Conservation (phyloP, 2,888 invertebrate genomes). For the Nomada flava region DNA sequence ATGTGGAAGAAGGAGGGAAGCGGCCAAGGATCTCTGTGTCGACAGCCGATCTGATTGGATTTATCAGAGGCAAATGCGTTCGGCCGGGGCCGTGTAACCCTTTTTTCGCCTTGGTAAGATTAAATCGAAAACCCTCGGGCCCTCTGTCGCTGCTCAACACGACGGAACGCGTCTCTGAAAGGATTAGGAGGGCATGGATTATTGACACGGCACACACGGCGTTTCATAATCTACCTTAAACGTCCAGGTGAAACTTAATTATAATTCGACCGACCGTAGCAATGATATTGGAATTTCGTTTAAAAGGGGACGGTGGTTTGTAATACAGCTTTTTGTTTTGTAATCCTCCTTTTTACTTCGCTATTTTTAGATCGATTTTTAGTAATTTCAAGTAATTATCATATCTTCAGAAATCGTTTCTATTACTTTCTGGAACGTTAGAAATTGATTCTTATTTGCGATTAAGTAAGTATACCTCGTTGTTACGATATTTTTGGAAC, state of each 20-base stretch:
- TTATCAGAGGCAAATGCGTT: slow-evolving; percentile 74
- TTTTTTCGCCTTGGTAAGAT: slow-evolving; percentile 59
- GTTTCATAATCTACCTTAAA: slow-evolving; percentile 52
- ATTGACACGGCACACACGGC: slow-evolving; percentile 31
- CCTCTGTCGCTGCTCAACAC: slow-evolving; percentile 22
- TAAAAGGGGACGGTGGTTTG: not conserved
- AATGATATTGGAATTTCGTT: slow-evolving; percentile 1
- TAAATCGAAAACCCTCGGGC: slow-evolving; percentile 62
- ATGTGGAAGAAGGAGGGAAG: slow-evolving; percentile 20
- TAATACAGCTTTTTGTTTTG: not conserved
- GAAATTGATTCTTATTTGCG: no score
- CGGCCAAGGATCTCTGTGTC: slow-evolving; percentile 68
- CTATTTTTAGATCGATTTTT: not conserved
- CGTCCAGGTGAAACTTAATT: slow-evolving; percentile 52
- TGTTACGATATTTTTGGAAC: no score
- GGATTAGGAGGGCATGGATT: slow-evolving; percentile 50
- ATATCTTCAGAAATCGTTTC: not conserved
- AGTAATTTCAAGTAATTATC: not conserved
- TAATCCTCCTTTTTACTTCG: no score
- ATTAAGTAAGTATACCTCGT: no score
- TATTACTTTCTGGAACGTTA: not conserved
- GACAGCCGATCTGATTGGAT: slow-evolving; percentile 79
- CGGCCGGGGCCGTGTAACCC: slow-evolving; percentile 55
- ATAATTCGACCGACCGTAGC: not conserved
- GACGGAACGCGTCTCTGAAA: slow-evolving; percentile 3